These are phyloP conservation scores for Nyctereutes procyonoides DNA, from an alignment of 2,113 vertebrate species.

Conservation along the genomic window DNA sequence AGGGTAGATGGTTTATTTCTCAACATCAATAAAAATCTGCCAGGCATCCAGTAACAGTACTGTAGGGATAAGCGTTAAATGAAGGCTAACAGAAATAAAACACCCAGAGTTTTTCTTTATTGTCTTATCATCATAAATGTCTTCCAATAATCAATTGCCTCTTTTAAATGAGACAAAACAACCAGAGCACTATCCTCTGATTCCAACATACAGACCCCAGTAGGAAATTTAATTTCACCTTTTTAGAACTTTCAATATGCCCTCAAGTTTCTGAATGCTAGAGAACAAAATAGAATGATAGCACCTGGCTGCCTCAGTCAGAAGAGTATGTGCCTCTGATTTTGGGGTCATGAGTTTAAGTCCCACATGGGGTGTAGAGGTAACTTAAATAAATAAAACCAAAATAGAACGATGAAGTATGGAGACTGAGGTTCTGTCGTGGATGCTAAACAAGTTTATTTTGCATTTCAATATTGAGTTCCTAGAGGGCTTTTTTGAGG, in stretches of 20 bases:
- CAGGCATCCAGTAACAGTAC: neutral
- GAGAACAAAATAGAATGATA: neutral
- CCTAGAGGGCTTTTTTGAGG: neutral
- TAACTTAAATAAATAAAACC: too few relatives aligned
- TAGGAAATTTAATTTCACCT: neutral
- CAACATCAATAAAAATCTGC: neutral
- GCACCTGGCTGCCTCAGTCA: too few relatives aligned
- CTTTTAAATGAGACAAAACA: neutral
- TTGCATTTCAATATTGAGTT: neutral
- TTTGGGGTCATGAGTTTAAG: neutral
- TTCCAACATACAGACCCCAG: neutral
- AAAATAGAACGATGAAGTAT: neutral
- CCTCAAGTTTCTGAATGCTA: neutral
- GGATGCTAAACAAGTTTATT: neutral
- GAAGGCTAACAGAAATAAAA: neutral
- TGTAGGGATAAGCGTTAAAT: neutral
- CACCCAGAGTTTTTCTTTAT: neutral
- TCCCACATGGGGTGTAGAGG: too few relatives aligned
- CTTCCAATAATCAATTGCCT: neutral
- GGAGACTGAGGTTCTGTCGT: neutral
- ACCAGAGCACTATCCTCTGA: neutral
- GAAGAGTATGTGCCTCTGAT: too few relatives aligned
- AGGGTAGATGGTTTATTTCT: neutral
- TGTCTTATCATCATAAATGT: neutral
- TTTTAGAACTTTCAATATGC: conserved; percentile 9